A percentile compares a stretch with the other conserved stretches of the same genome.
phyloP scores from a whole-genome alignment of 2,113 vertebrate species.

The Notarius lentiginosus region DNA sequence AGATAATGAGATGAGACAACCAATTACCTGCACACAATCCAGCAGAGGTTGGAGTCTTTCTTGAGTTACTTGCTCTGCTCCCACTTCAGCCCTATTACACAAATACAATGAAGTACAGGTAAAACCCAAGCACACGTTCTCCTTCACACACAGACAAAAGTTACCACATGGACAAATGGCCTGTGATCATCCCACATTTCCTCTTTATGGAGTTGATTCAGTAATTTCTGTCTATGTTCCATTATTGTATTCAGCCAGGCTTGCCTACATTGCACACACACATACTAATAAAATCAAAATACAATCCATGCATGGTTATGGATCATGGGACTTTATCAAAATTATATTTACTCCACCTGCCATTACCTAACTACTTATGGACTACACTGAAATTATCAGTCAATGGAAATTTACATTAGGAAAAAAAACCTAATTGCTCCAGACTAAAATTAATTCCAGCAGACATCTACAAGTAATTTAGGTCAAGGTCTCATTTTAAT shows the following conservation, averaged over 20 bases:
- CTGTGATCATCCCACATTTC: conserved; percentile 52
- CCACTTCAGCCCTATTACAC: conserved; percentile 64
- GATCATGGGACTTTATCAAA: neutral
- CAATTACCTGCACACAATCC: conserved; percentile 69
- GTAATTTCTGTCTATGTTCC: conserved; percentile 60
- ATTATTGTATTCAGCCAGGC: conserved; percentile 70
- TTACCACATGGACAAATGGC: neutral
- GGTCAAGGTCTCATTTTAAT: conserved; percentile 59
- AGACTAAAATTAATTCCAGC: conserved; percentile 51
- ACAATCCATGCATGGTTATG: neutral
- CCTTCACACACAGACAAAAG: neutral
- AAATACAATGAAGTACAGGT: conserved; percentile 37
- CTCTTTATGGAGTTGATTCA: conserved; percentile 63
- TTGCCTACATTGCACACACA: conserved; percentile 55
- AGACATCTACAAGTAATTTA: conserved; percentile 52
- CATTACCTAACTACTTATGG: neutral
- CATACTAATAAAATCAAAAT: neutral
- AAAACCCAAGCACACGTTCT: neutral
- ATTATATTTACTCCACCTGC: neutral
- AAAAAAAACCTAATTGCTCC: conserved; percentile 45
- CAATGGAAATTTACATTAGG: conserved; percentile 42
- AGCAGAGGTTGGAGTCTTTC: conserved; percentile 63
- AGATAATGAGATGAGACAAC: no score
- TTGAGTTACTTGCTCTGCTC: conserved; percentile 59
- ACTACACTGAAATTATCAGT: neutral